A percentile compares a stretch with the other conserved stretches of the same genome.
Conservation (phyloP, 1,140 invertebrate species). For the Eciton burchellii region DNA sequence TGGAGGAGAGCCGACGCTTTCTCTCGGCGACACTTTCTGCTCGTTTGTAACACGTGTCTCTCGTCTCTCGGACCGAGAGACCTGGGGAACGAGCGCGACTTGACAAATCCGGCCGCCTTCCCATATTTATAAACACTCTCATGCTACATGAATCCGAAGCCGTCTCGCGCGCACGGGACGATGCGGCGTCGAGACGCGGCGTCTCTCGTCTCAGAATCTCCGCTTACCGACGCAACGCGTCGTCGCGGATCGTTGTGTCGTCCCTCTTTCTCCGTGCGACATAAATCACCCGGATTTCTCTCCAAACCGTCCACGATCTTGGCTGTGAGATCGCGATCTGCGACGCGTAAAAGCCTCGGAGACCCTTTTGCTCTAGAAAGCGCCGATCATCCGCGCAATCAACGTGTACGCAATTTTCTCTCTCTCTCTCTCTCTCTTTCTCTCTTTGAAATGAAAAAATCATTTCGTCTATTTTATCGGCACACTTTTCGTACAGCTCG, state of each 20-base stretch:
- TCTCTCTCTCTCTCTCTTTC: background rate
- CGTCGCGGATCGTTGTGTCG: conserved; percentile 32
- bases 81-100: conserved; percentile 67
- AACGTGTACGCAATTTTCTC: background rate
- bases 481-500: background rate
- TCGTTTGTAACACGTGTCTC: conserved; percentile 69
- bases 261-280: conserved; percentile 46
- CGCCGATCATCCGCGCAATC: background rate
- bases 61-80: conserved; percentile 54
- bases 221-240: conserved; percentile 20
- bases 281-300: conserved; percentile 63
- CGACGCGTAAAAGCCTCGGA: background rate
- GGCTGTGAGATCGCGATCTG: conserved; percentile 46
- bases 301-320: conserved; percentile 40
- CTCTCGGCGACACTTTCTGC: conserved; percentile 67
- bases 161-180: conserved; percentile 59
- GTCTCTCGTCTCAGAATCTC: conserved; percentile 22
- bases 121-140: conserved; percentile 83
- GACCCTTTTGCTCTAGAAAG: conserved; percentile 33
- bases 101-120: conserved; percentile 80
- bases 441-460: background rate
- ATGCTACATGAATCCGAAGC: conserved; percentile 80
- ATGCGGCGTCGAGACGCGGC: conserved; percentile 69
- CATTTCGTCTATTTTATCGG: background rate
- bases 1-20: conserved; percentile 27